Percentiles rank a stretch among this genome's conserved stretches.
phyloP scores from a whole-genome alignment of 2,888 invertebrate genomes.

The Lymantria monacha region DNA sequence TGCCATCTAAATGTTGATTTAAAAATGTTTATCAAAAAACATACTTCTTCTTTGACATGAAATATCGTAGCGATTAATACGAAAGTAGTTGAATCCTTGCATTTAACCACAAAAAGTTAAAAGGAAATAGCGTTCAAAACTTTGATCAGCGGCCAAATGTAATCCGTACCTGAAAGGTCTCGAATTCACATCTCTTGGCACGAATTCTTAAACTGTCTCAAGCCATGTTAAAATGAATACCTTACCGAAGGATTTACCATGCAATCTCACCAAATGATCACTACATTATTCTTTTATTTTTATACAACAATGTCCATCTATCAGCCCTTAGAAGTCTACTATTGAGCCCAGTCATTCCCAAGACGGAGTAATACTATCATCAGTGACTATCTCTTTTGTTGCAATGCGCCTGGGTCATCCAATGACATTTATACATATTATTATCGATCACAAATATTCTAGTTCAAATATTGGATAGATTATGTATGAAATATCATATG shows the following conservation, averaged over 20 bases:
- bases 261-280: constrained; percentile 11
- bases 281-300: background rate
- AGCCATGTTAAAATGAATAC: constrained; percentile 44
- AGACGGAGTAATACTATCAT: too few species aligned
- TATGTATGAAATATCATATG: too few species aligned
- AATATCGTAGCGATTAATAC: constrained; percentile 22
- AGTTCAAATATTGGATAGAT: too few species aligned
- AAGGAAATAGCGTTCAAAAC: constrained; percentile 46
- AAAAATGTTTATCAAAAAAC: too few species aligned
- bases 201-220: constrained; percentile 58
- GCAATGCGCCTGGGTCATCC: too few species aligned
- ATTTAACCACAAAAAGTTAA: constrained; percentile 43
- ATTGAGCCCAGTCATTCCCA: too few species aligned
- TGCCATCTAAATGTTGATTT: too few species aligned
- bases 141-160: constrained; percentile 67
- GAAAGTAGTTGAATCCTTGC: constrained; percentile 35
- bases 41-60: constrained; percentile 3
- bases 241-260: constrained; percentile 11
- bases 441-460: too few species aligned
- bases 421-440: too few species aligned
- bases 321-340: too few species aligned
- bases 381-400: too few species aligned
- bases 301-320: too few species aligned
- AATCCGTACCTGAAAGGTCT: constrained; percentile 58
- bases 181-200: constrained; percentile 66